Evolutionary conservation across 2,113 vertebrate species (phyloP), one percentile per base, ranked within the genome.

Genomic region (Seriola aureovittata): DNA sequence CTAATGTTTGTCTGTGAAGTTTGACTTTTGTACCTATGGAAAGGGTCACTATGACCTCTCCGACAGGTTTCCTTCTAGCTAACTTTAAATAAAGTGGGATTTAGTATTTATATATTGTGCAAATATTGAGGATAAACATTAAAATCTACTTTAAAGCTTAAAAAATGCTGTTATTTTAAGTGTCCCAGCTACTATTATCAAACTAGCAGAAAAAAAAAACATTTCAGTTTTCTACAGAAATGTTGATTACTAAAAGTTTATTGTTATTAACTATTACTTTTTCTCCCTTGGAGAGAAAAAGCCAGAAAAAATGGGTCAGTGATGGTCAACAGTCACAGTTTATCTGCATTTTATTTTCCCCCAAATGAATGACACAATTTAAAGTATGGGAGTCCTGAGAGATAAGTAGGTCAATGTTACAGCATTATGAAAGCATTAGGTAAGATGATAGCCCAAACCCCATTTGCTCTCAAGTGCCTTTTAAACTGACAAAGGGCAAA

Each of bases 371-470:
- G 66, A 68, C 71, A 85, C 80, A 65, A 29, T 85, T 79, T 69
- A 11, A 86, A 80, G 71, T 46, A 44, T 38, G 42, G 11, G 55
- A 50, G 68, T 55, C 44, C 55, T 23, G 34, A 34, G 34, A 68
- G 21, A 46, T 75, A 93, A 93, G 80, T 91, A 86, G 88, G 93
- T 90, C 88, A 92, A 34, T 78, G 78, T 90, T 87, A 77, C 82
- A 54, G 52, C 81, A 34, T 91, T 82, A 87, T 88, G 75, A 83
- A 90, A 93, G 63, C 21, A 12, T 90, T 85, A 63, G 75, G 81
- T 80, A 91, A 88, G 80, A 85, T 19, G 57, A 83, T 63, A 81
- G 86, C 68, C 40, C 85, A 86, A 80, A 91, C 74, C 87, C 59
- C 48, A 68, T 87, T 88, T 75, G 55, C 68, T 32, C 76, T 91